Percentiles rank a stretch among this genome's conserved stretches.
Evolutionary conservation across 1,140 invertebrate species (phyloP).

Genomic region (Chironomus striatipennis): DNA sequence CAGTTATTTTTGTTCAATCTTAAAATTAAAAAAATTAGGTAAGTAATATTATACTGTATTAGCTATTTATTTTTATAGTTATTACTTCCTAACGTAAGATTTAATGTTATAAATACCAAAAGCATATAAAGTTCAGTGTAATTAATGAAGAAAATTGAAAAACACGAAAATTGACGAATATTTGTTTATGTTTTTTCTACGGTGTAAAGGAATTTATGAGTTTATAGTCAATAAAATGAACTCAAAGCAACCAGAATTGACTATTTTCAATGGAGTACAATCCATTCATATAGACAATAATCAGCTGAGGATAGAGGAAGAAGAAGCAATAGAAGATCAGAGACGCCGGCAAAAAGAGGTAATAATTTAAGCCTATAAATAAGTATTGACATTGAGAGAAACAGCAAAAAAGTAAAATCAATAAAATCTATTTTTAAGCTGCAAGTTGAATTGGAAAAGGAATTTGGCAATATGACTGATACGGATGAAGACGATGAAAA

Average conservation of each 20-base stretch:
- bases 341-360: slow-evolving; percentile 48
- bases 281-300: slow-evolving; percentile 48
- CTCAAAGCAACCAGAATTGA: slow-evolving; percentile 46
- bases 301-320: slow-evolving; percentile 45
- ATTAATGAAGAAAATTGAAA: too few species aligned
- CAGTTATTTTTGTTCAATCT: too few species aligned
- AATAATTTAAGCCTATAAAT: slow-evolving; percentile 24
- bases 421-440: slow-evolving; percentile 39
- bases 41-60: too few species aligned
- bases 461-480: slow-evolving; percentile 47
- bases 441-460: slow-evolving; percentile 45
- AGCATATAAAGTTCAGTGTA: too few species aligned
- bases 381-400: slow-evolving; percentile 20
- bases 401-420: slow-evolving; percentile 26
- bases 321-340: slow-evolving; percentile 49
- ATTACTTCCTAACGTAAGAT: too few species aligned
- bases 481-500: slow-evolving; percentile 44
- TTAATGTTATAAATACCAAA: too few species aligned
- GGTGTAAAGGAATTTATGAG: too few species aligned
- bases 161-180: too few species aligned
- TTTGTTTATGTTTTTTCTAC: too few species aligned
- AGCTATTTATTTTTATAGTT: too few species aligned
- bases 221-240: neutral
- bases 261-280: slow-evolving; percentile 48
- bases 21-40: too few species aligned